Evolutionary conservation across 1,140 invertebrate species (phyloP).

Genomic region (Apis cerana): DNA sequence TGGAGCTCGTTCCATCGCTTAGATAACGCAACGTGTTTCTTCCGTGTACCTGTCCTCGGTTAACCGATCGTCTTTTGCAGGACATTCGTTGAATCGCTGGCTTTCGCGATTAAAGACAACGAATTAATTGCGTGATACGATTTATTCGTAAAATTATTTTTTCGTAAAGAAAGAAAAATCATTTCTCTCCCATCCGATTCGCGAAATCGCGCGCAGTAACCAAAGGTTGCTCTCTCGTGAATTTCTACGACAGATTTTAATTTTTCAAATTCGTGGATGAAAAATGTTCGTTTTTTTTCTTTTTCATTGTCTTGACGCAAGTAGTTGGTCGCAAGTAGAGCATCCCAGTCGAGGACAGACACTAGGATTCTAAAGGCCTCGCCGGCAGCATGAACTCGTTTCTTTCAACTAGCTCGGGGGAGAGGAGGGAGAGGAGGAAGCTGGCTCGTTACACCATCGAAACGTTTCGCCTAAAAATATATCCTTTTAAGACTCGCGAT

Average conservation of each 20-base stretch:
- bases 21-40: conserved; percentile 53
- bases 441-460: conserved; percentile 40
- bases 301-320: background rate
- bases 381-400: background rate
- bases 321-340: background rate
- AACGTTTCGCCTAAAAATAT: conserved; percentile 48
- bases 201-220: no score
- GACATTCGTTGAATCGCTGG: conserved; percentile 11
- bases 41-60: conserved; percentile 9
- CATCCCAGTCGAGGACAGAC: background rate
- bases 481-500: conserved; percentile 43
- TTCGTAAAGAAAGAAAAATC: no score
- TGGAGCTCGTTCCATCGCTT: conserved; percentile 16
- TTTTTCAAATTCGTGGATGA: no score
- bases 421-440: background rate
- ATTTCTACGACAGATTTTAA: no score
- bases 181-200: no score
- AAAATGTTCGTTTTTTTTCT: no score
- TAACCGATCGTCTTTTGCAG: conserved; percentile 19
- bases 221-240: no score
- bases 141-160: no score
- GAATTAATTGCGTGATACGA: background rate
- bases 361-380: background rate
- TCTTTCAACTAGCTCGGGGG: background rate
- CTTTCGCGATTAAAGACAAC: background rate